Base-by-base conservation (phyloP, 2,113 vertebrate species). In the Pimephales promelas region DNA sequence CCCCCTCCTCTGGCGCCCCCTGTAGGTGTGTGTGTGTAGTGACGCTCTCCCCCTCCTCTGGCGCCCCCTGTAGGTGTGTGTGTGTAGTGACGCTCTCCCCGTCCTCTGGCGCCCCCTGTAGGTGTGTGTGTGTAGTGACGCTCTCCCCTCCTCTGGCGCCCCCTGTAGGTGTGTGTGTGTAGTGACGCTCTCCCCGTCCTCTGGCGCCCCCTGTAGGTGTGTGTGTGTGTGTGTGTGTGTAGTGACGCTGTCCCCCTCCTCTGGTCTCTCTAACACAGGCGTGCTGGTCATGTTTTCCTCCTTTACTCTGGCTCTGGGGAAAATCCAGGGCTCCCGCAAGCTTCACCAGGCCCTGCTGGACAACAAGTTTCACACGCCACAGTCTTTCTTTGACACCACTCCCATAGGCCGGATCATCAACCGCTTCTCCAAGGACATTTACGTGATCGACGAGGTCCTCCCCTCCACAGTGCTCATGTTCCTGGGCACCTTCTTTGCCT, bases 321-420 rank as follows among this genome's bases (percentile, higher is more conserved):
- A 95, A 79, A 94, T 98, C 66, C 93, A 91, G 0, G 98, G 97
- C 0, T 96, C 97, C 0, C 89, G 88, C 71, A 91, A 90, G 0
- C 94, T 99, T 31, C 98, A 99, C 5, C 3, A 78, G 13, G 89
- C 87, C 0, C 93, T 99, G 85, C 94, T 99, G 88, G 84, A 92
- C 90, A 99, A 99, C 93, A 97, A 97, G 88, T 92, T 99, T 52
- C 96, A 89, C 86, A 96, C 95, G 0, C 97, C 97, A 0, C 97
- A 99, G 94, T 95, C 97, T 86, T 99, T 99, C 92, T 99, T 94
- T 18, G 98, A 99, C 88, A 99, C 97, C 47, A 99, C 98, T 0
- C 98, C 98, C 0, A 94, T 94, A 0, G 98, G 98, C 56, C 96
- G 97, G 0, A 90, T 99, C 93, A 96, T 99, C 94, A 99, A 99